Base-by-base conservation (phyloP, 2,113 vertebrate genomes). In the Syngnathus typhle region DNA sequence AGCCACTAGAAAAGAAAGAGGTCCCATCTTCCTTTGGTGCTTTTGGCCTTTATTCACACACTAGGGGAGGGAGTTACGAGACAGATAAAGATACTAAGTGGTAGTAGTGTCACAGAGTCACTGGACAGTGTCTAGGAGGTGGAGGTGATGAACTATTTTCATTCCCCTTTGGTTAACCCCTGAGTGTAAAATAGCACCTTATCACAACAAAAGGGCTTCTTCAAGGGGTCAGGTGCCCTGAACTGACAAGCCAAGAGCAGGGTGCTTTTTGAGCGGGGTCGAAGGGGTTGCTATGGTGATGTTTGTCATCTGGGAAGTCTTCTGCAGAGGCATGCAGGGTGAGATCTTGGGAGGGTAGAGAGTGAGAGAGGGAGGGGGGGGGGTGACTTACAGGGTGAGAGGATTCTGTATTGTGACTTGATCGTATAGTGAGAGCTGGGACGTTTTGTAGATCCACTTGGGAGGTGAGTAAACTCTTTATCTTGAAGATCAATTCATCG, bases 151-250 rank as follows among this genome's bases (percentile, higher is more conserved):
- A 78, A 84, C 79, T 84, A 64, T 85, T 88, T 81, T 70, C 73
- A 10, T 86, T 88, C 81, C 72, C 78, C 76, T 85, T 82, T 73
- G 71, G 77, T 88, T 87, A 89, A 89, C 83, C 84, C 78, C 71
- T 60, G 19, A 23, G 76, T 81, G 86, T 88, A 86, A 90, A 90
- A 89, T 89, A 91, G 89, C 87, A 90, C 87, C 88, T 86, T 79
- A 87, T 87, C 85, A 69, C 89, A 84, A 88, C 87, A 89, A 90
- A 83, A 63, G 77, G 65, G 59, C 73, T 67, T 75, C 76, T 77
- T 79, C 76, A 79, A 64, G 82, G 75, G 78, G 78, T 76, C 73
- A 85, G 77, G 72, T 83, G 65, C 73, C 75, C 69, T 51, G 59
- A 63, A 55, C 72, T 69, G 81, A 84, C 82, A 81, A 75, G 86